Evolutionary conservation across 2,113 vertebrate genomes (phyloP).

Genomic region (Ameiurus melas): DNA sequence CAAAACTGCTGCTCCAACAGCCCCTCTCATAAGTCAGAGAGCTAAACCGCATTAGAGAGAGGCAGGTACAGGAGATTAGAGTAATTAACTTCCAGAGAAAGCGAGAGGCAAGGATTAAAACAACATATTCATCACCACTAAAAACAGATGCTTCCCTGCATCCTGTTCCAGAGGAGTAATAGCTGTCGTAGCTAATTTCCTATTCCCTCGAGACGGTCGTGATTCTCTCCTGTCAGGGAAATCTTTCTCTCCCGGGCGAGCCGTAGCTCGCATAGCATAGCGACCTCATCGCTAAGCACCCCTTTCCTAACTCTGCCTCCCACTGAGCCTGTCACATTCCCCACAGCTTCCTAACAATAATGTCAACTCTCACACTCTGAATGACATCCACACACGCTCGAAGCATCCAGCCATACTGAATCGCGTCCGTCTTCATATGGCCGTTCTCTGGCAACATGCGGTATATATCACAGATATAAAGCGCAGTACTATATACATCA

Average conservation of each 20-base stretch:
- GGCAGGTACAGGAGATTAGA: conserved; percentile 54
- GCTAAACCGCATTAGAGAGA: conserved; percentile 56
- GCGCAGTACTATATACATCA: background rate
- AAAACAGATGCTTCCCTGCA: conserved; percentile 56
- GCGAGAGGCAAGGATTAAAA: conserved; percentile 53
- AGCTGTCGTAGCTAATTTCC: conserved; percentile 62
- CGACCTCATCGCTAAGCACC: conserved; percentile 39
- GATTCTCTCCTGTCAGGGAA: conserved; percentile 58
- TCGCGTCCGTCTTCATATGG: conserved; percentile 25
- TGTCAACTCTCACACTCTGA: conserved; percentile 37
- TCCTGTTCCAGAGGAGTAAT: conserved; percentile 51
- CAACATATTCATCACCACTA: conserved; percentile 57
- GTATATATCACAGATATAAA: conserved; percentile 10
- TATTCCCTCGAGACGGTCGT: conserved; percentile 50
- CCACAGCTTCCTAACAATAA: conserved; percentile 46
- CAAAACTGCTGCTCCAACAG: conserved; percentile 34
- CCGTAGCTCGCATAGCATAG: conserved; percentile 33
- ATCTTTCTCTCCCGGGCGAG: conserved; percentile 49
- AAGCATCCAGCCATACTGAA: conserved; percentile 21
- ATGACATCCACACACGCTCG: conserved; percentile 12
- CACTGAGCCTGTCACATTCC: conserved; percentile 46
- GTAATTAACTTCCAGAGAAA: conserved; percentile 53
- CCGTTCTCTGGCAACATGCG: background rate
- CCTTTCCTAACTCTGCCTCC: conserved; percentile 39
- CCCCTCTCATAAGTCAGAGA: conserved; percentile 45